Evolutionary conservation across 2,888 invertebrate species (phyloP), one percentile per base, ranked within the genome.

Genomic region (Cloeon dipterum): DNA sequence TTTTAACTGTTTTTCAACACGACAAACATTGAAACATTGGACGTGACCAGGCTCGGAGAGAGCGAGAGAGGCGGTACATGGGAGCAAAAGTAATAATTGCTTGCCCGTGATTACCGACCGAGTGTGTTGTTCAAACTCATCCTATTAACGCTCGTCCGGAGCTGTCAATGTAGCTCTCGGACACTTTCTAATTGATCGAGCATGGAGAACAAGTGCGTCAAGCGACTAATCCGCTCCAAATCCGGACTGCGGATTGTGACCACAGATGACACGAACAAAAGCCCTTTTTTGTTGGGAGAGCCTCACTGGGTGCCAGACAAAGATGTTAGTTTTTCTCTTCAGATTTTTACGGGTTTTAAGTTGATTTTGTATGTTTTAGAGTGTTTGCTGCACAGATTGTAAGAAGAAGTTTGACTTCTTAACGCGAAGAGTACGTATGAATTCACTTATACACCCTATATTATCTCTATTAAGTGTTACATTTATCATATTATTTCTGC

Each of bases 221-320:
- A 29, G 16, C 29, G 29, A 5, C n/a, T 29, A 16, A 29, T 59
- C 20, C 51, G 53, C 34, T 58, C 59, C 4, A 59, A 59, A 44
- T 60, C 61, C 43, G 62, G 62, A 3, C 46, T 60, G 20, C 48
- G 55, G 42, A 59, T 62, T 26, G 46, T 48, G 26, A 39, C 41
- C n/a, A 41, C 52, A 8, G 51, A 55, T 42, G 57, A 57, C 25
- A 48, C 47, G 33, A 46, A 49, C 32, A 45, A 46, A 26, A 61
- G 61, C 47, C 61, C 61, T 1, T 61, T 62, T 41, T 49, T 55
- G 23, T 42, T 61, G 21, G 43, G 47, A 25, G 62, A 62, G 46
- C 62, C 62, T 14, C 48, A 45, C 17, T 62, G 62, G 62, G 50
- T 56, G 19, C 56, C 58, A 19, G 62, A 61, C 42, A 50, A 49